Conservation (phyloP, 2,797 vertebrate genomes). For the Thripadectes ignobilis region DNA sequence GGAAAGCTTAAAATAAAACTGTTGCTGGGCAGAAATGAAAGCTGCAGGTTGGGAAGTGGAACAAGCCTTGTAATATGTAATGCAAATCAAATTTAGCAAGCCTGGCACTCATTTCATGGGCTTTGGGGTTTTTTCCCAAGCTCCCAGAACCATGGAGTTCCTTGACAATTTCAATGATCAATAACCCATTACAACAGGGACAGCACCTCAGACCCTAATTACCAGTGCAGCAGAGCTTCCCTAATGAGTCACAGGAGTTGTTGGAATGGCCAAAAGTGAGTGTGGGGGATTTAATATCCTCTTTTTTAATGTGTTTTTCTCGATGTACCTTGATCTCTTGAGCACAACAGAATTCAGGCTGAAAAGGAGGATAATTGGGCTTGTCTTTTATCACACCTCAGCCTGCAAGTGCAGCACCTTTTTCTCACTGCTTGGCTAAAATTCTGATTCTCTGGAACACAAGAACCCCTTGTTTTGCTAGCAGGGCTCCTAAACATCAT, state of each 20-base stretch:
- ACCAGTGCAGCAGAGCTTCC: neutral
- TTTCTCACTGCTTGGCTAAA: neutral
- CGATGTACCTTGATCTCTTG: neutral
- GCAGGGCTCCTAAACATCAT: neutral
- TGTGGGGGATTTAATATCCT: neutral
- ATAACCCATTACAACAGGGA: constrained; percentile 67
- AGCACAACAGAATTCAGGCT: neutral
- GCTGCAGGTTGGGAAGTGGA: neutral
- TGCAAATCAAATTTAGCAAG: constrained; percentile 64
- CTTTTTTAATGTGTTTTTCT: neutral
- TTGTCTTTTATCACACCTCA: neutral
- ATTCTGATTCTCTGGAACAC: neutral
- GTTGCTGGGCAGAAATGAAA: constrained; percentile 21
- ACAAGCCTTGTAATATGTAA: constrained; percentile 15
- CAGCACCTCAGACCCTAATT: constrained; percentile 39
- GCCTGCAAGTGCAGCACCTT: neutral
- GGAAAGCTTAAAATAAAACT: constrained; percentile 50
- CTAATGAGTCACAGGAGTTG: constrained; percentile 38
- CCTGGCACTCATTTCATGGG: constrained; percentile 6
- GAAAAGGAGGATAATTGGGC: constrained; percentile 25
- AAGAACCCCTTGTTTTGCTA: neutral
- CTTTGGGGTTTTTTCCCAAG: neutral
- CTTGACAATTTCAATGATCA: constrained; percentile 53
- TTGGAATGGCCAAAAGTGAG: neutral
- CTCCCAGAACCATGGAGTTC: constrained; percentile 32